Evolutionary conservation across 2,797 vertebrate species (phyloP).

Genomic region (Artibeus lituratus): DNA sequence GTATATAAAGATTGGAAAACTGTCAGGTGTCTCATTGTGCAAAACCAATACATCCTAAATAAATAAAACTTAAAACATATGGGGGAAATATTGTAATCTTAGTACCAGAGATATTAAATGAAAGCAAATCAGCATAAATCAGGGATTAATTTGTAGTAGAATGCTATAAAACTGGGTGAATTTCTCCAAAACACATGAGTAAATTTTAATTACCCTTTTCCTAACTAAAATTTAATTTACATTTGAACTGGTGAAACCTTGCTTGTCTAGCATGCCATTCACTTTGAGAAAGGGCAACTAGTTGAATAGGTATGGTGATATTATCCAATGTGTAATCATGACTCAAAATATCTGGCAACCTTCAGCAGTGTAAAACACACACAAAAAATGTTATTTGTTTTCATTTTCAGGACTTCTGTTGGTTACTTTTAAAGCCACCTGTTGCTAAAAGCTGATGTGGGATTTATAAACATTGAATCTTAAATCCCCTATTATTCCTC

Average conservation of each 20-base stretch:
- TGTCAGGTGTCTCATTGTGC: slow-evolving; percentile 59
- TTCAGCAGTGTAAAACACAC: not conserved
- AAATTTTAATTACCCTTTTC: slow-evolving; percentile 18
- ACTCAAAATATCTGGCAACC: not conserved
- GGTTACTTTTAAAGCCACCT: not conserved
- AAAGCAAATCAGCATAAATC: slow-evolving; percentile 65
- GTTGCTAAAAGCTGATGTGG: not conserved
- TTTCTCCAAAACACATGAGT: slow-evolving; percentile 51
- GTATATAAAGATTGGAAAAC: slow-evolving; percentile 54
- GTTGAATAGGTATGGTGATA: not conserved
- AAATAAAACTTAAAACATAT: slow-evolving; percentile 63
- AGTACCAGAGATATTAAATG: slow-evolving; percentile 26
- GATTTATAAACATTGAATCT: not conserved
- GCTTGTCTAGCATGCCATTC: not conserved
- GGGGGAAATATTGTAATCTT: slow-evolving; percentile 42
- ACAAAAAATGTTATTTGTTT: not conserved
- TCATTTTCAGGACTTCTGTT: not conserved
- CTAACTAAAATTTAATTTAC: slow-evolving; percentile 13
- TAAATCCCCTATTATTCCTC: slow-evolving; percentile 26
- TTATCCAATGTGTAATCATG: not conserved
- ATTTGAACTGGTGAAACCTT: not conserved
- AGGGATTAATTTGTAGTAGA: slow-evolving; percentile 64
- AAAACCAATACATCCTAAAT: slow-evolving; percentile 22
- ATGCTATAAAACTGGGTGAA: slow-evolving; percentile 46
- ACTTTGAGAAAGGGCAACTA: not conserved